Conservation (phyloP, 1,140 invertebrate genomes). For the Diorhabda carinulata region DNA sequence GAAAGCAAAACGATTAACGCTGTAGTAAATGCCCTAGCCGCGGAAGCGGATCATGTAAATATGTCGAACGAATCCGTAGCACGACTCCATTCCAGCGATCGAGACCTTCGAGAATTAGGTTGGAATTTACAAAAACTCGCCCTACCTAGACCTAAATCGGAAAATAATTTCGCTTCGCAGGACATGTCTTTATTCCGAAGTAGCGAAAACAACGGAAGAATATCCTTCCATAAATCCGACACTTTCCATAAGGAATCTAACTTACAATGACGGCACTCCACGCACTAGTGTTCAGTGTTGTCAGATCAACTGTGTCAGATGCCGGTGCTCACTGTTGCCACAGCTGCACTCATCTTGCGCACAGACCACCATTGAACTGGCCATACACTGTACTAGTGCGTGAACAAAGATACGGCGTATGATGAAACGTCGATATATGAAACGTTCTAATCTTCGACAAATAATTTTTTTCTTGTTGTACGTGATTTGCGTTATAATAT, state of each 20-base stretch:
- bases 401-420: background rate
- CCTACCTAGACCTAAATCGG: constrained; percentile 75
- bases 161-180: constrained; percentile 74
- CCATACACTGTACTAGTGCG: constrained; percentile 20
- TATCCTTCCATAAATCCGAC: constrained; percentile 75
- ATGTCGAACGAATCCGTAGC: constrained; percentile 70
- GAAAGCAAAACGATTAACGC: constrained; percentile 88
- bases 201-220: constrained; percentile 53
- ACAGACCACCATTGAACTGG: constrained; percentile 27
- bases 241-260: constrained; percentile 64
- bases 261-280: constrained; percentile 73
- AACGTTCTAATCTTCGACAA: no score
- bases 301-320: constrained; percentile 32
- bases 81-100: constrained; percentile 56
- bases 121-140: constrained; percentile 58
- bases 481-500: background rate
- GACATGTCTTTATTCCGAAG: constrained; percentile 42
- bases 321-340: constrained; percentile 31
- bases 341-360: constrained; percentile 29
- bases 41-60: constrained; percentile 79
- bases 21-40: constrained; percentile 83
- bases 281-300: constrained; percentile 56
- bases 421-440: no score
- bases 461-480: background rate
- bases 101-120: constrained; percentile 63